Conservation (phyloP, 2,797 vertebrate species). For the Schizothorax lantsangensis region DNA sequence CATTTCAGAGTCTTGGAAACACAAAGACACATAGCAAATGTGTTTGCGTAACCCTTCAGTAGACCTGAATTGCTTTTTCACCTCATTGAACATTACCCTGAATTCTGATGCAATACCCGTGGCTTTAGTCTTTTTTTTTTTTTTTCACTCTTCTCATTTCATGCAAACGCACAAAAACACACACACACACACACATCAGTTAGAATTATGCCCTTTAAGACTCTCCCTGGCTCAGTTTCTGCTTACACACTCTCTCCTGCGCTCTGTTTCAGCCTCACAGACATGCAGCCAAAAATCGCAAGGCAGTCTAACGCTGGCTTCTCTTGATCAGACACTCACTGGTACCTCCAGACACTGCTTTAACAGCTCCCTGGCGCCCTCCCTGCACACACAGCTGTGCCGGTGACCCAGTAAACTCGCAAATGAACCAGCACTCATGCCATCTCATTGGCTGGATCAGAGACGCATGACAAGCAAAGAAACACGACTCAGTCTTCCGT, state of each 20-base stretch:
- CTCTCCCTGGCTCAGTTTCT: slow-evolving; percentile 22
- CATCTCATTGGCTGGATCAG: slow-evolving; percentile 75
- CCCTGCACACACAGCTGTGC: slow-evolving; percentile 60
- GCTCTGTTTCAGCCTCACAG: background rate
- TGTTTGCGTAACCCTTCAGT: slow-evolving; percentile 44
- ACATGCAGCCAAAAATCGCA: slow-evolving; percentile 52
- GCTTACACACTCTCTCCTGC: slow-evolving; percentile 16
- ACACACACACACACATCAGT: slow-evolving; percentile 35
- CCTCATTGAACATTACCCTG: slow-evolving; percentile 43
- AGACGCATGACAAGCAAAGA: slow-evolving; percentile 55
- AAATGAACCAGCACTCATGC: slow-evolving; percentile 68
- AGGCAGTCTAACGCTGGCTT: slow-evolving; percentile 50
- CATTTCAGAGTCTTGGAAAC: slow-evolving; percentile 41
- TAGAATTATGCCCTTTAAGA: slow-evolving; percentile 24
- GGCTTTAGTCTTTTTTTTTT: background rate
- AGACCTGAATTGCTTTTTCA: slow-evolving; percentile 47
- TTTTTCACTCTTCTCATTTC: slow-evolving; percentile 12
- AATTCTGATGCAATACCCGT: slow-evolving; percentile 33
- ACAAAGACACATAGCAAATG: slow-evolving; percentile 25
- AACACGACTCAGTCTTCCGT: slow-evolving; percentile 29
- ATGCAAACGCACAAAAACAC: slow-evolving; percentile 19
- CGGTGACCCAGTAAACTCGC: slow-evolving; percentile 73
- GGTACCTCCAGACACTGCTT: slow-evolving; percentile 51
- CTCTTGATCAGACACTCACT: slow-evolving; percentile 39
- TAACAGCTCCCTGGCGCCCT: slow-evolving; percentile 63